Percentiles rank a stretch among this genome's conserved stretches.
Evolutionary conservation across 1,140 invertebrate species (phyloP).

Genomic region (Penaeus indicus): DNA sequence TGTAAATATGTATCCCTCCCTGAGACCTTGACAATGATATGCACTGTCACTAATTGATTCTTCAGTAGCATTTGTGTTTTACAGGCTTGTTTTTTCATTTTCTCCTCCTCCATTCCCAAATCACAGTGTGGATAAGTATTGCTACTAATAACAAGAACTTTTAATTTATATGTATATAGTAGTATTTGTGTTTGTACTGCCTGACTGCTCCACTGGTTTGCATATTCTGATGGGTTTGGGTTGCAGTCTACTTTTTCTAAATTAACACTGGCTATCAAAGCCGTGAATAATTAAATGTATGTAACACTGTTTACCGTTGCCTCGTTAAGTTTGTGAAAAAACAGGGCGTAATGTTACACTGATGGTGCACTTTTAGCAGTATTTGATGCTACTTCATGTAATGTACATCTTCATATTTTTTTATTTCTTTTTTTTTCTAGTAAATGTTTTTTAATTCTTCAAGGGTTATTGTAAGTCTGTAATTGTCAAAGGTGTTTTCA

Average conservation of each 20-base stretch:
- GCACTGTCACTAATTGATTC: slow-evolving; percentile 62
- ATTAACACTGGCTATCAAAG: slow-evolving; percentile 47
- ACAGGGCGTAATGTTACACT: too few species aligned
- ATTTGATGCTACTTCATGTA: too few species aligned
- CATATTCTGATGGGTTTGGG: slow-evolving; percentile 55
- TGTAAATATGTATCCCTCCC: slow-evolving; percentile 64
- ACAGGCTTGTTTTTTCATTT: slow-evolving; percentile 60
- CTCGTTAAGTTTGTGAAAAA: too few species aligned
- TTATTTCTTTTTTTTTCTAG: neutral
- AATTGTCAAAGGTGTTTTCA: too few species aligned
- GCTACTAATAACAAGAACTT: slow-evolving; percentile 61
- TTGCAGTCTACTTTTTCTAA: slow-evolving; percentile 44
- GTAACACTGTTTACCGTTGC: neutral
- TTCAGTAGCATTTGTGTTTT: slow-evolving; percentile 65
- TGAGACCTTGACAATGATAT: slow-evolving; percentile 60
- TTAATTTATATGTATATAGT: slow-evolving; percentile 53
- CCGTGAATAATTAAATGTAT: slow-evolving; percentile 6
- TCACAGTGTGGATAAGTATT: slow-evolving; percentile 54
- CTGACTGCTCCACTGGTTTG: slow-evolving; percentile 60
- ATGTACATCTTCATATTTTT: too few species aligned
- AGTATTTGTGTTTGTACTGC: slow-evolving; percentile 50
- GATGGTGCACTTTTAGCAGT: too few species aligned
- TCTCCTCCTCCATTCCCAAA: slow-evolving; percentile 56
- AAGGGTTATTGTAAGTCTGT: too few species aligned
- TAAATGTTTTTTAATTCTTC: too few species aligned